Conservation (phyloP, 2,888 invertebrate species). For the Neoaliturus tenellus region DNA sequence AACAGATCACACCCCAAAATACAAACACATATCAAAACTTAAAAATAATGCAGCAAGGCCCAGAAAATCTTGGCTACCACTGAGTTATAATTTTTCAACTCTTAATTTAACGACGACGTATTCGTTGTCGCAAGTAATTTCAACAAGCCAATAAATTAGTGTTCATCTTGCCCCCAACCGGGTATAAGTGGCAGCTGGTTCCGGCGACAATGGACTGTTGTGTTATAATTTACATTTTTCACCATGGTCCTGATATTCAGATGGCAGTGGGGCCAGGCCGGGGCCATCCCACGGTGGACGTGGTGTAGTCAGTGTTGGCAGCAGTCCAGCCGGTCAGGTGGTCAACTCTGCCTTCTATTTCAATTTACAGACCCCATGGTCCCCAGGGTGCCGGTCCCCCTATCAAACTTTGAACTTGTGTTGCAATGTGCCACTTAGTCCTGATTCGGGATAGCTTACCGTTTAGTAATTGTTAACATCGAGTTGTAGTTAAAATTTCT, state of each 20-base stretch:
- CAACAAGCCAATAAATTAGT: background rate
- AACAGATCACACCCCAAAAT: too few relatives aligned
- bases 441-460: too few relatives aligned
- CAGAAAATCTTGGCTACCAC: too few relatives aligned
- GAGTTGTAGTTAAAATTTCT: too few relatives aligned
- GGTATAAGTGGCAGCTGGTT: slow-evolving; percentile 34
- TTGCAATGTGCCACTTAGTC: too few relatives aligned
- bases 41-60: too few relatives aligned
- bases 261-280: background rate
- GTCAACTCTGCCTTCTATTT: slow-evolving; percentile 46
- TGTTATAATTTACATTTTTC: slow-evolving; percentile 49
- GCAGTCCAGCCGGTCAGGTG: slow-evolving; percentile 30
- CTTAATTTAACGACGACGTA: too few relatives aligned
- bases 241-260: background rate
- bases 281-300: slow-evolving; percentile 17
- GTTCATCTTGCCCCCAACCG: slow-evolving; percentile 5
- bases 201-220: slow-evolving; percentile 33
- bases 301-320: background rate
- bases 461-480: too few relatives aligned
- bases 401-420: background rate
- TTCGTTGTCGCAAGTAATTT: too few relatives aligned
- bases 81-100: too few relatives aligned
- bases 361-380: slow-evolving; percentile 32
- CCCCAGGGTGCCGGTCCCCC: slow-evolving; percentile 6
- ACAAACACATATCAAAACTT: too few relatives aligned